Evolutionary conservation across 2,888 invertebrate species (phyloP).

Genomic region (Stratiomys singularior): DNA sequence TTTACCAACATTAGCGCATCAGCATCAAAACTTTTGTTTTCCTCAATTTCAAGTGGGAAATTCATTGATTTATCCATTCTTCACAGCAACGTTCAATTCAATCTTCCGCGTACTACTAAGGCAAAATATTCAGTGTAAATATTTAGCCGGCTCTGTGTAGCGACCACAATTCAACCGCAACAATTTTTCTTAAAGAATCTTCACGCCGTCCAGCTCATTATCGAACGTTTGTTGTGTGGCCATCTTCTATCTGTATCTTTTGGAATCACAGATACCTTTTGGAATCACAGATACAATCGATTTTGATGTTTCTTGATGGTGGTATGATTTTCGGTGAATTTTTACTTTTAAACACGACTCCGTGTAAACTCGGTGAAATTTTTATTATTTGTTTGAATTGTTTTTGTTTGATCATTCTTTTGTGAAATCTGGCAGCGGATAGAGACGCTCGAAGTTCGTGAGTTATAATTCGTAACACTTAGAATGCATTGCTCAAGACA

Average conservation of each 20-base stretch:
- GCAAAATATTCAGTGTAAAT: conserved; percentile 37
- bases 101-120: not conserved
- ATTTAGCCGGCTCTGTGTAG: conserved; percentile 28
- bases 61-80: not conserved
- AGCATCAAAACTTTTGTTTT: not conserved
- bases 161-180: conserved; percentile 17
- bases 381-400: conserved; percentile 8
- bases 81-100: not conserved
- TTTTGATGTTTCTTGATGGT: conserved; percentile 40
- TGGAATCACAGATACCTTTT: not conserved
- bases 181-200: conserved; percentile 23
- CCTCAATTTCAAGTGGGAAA: not conserved
- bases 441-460: conserved; percentile 9
- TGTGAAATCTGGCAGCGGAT: not conserved
- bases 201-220: conserved; percentile 8
- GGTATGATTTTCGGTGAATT: not conserved
- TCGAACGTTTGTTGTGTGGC: not conserved
- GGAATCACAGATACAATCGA: conserved; percentile 17
- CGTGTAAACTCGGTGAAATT: not conserved
- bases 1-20: not conserved
- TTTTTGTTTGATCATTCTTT: not conserved
- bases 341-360: not conserved
- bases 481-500: not conserved
- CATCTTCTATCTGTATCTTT: not conserved
- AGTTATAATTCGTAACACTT: conserved; percentile 29